phyloP scores from a whole-genome alignment of 2,888 invertebrate species.

The Polydesmus complanatus region DNA sequence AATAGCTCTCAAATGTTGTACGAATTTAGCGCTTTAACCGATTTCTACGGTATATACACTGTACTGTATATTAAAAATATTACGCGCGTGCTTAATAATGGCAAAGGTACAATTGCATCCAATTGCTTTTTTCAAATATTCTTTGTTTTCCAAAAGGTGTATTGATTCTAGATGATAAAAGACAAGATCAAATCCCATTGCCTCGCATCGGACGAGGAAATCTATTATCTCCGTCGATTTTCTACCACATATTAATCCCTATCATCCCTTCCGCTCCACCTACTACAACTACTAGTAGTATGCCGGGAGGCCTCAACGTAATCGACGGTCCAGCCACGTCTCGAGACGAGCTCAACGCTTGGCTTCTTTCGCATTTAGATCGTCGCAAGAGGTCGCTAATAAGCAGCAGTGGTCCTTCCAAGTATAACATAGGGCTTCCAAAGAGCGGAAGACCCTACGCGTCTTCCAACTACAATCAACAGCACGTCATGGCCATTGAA shows the following conservation, averaged over 20 bases:
- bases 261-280: neutral
- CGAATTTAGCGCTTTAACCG: no score
- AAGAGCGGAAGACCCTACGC: neutral
- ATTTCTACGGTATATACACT: no score
- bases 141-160: no score
- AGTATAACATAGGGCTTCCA: neutral
- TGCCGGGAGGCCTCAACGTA: neutral
- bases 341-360: constrained; percentile 4
- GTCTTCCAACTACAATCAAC: neutral
- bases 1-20: no score
- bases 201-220: constrained; percentile 13
- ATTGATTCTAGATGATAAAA: constrained; percentile 16
- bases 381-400: constrained; percentile 9
- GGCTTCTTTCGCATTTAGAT: constrained; percentile 9
- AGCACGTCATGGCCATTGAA: neutral
- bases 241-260: no score
- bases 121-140: no score
- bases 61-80: no score
- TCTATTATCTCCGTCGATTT: no score
- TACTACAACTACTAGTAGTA: neutral
- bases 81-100: no score
- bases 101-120: no score
- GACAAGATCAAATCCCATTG: constrained; percentile 17
- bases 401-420: neutral
- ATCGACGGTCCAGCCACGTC: neutral